Evolutionary conservation across 2,888 invertebrate genomes (phyloP).

Genomic region (Drosophila heteroneura): DNA sequence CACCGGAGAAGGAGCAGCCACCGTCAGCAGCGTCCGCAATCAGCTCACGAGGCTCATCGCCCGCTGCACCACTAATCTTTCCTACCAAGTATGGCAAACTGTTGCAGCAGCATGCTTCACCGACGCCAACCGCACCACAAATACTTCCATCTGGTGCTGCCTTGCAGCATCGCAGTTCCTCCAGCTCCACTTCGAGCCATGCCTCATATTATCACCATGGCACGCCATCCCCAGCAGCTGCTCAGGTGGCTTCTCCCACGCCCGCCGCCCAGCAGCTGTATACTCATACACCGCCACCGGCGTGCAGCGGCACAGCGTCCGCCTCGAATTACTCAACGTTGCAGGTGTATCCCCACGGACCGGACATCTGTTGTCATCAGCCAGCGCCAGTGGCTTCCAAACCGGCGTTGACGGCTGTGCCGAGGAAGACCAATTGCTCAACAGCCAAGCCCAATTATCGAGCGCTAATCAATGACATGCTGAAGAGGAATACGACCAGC

Average conservation of each 20-base stretch:
- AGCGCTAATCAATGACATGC: slow-evolving; percentile 82
- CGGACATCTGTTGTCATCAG: slow-evolving; percentile 71
- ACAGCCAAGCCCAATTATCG: slow-evolving; percentile 82
- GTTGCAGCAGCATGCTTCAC: slow-evolving; percentile 51
- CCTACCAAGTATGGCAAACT: slow-evolving; percentile 76
- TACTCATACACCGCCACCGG: slow-evolving; percentile 44
- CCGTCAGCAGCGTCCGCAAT: background rate
- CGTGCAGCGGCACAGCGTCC: slow-evolving; percentile 12
- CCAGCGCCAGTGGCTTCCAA: slow-evolving; percentile 11
- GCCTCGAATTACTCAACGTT: slow-evolving; percentile 60
- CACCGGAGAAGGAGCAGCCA: slow-evolving; percentile 21
- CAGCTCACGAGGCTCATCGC: slow-evolving; percentile 35
- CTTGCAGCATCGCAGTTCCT: slow-evolving; percentile 23
- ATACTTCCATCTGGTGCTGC: slow-evolving; percentile 19
- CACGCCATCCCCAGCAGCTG: slow-evolving; percentile 74
- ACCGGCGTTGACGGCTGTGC: slow-evolving; percentile 9
- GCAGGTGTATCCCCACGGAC: slow-evolving; percentile 68
- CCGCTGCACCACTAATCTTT: slow-evolving; percentile 65
- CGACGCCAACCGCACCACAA: slow-evolving; percentile 8
- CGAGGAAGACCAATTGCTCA: slow-evolving; percentile 59
- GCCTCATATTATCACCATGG: slow-evolving; percentile 63
- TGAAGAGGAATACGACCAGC: slow-evolving; percentile 81
- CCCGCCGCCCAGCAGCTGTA: slow-evolving; percentile 55
- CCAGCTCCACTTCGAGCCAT: slow-evolving; percentile 27
- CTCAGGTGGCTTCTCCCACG: slow-evolving; percentile 75